Base-by-base conservation (phyloP, 2,797 vertebrate genomes). In the Squalus acanthias region DNA sequence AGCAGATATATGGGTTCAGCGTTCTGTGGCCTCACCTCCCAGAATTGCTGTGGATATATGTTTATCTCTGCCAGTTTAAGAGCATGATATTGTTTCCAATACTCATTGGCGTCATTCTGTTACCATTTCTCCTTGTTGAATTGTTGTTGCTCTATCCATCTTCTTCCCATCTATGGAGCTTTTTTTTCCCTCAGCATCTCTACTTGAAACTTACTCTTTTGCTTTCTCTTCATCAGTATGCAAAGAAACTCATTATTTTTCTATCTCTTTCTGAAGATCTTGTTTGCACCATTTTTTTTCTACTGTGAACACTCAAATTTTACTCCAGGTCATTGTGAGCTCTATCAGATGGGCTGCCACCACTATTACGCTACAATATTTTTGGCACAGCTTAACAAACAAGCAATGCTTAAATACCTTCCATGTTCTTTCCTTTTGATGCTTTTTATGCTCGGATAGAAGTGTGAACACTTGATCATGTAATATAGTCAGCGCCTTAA, bases 401-500 rank as follows among this genome's bases (percentile, higher is more conserved):
- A 67, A 3, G 5, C 15, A n/a, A n/a, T 20, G 89, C 33, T 63
- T 92, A 17, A n/a, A 39, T 96, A 85, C 96, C 96, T 97, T 95
- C 96, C 85, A 96, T 63, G 79, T 96, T 15, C 24, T 67, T 60
- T 96, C 82, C 39, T 46, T 88, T 24, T 91, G 96, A 33, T 74
- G 93, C 85, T 96, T 96, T 65, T 95, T 96, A 74, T 96, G 93
- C 57, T 96, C 96, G 39, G 96, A 96, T 29, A 97, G 96, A 67
- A 91, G 85, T 2, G 93, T 65, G 26, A 63, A 53, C 4, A 97
- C 89, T 79, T 97, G 96, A 93, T 95, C 3, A 50, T 96, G 96
- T 26, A 97, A 96, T 46, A 67, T 96, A 79, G 96, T 70, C 46
- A 97, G 74, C 95, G 96, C 97, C 95, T 96, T 91, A 2, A 26